Evolutionary conservation across 2,888 invertebrate genomes (phyloP).

Genomic region (Heliothis peltigera): DNA sequence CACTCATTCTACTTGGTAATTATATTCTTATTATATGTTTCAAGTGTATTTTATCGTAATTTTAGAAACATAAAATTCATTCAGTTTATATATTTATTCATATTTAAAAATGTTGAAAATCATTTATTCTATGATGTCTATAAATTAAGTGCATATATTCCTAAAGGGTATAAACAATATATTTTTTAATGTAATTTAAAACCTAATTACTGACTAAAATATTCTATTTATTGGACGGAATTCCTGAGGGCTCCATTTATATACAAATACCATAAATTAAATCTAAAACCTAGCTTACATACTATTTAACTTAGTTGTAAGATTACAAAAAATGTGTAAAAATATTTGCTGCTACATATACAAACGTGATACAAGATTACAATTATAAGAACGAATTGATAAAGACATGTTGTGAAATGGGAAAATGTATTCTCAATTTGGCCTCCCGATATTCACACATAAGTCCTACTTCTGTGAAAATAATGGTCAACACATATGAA

Average conservation of each 20-base stretch:
- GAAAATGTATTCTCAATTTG: not conserved
- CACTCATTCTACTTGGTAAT: too few relatives aligned
- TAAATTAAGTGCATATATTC: conserved; percentile 16
- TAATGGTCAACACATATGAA: not conserved
- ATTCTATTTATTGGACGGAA: conserved; percentile 79
- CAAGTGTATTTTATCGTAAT: too few relatives aligned
- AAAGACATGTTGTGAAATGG: conserved; percentile 8
- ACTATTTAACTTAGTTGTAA: conserved; percentile 8
- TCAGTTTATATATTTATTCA: too few relatives aligned
- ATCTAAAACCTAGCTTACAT: conserved; percentile 20
- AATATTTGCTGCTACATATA: conserved; percentile 1
- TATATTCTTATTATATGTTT: too few relatives aligned
- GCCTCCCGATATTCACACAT: too few relatives aligned
- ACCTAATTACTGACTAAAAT: conserved; percentile 39
- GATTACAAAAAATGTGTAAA: conserved; percentile 34
- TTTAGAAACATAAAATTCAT: too few relatives aligned
- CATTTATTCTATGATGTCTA: not conserved
- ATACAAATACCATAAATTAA: conserved; percentile 61
- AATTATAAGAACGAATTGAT: conserved; percentile 4
- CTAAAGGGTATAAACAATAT: conserved; percentile 7
- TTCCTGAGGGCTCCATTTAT: conserved; percentile 77
- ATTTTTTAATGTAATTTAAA: conserved; percentile 16
- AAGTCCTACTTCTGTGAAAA: not conserved
- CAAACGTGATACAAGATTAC: conserved; percentile 28
- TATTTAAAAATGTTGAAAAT: not conserved